These are phyloP conservation scores for Clamator glandarius DNA, from an alignment of 2,797 vertebrate genomes.

Conservation along the genomic window DNA sequence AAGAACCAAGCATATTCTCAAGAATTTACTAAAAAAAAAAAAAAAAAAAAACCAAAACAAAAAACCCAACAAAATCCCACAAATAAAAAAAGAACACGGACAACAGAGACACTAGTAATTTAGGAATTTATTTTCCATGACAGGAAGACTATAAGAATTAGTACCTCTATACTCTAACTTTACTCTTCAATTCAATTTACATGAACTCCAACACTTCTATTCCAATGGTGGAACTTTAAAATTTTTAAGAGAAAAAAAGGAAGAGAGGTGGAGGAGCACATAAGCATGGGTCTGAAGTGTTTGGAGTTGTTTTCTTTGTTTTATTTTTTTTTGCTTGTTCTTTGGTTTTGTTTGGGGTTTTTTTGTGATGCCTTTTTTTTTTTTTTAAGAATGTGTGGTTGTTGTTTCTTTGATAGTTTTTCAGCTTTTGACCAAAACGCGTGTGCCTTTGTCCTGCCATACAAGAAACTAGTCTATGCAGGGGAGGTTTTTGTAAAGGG, in stretches of 20 bases:
- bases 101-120: neutral
- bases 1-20: neutral
- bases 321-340: neutral
- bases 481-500: neutral
- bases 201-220: neutral
- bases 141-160: neutral
- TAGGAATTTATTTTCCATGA: conserved; percentile 13
- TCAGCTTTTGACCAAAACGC: neutral
- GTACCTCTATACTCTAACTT: neutral
- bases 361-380: neutral
- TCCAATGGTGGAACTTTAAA: neutral
- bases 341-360: too few species aligned
- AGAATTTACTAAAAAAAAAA: neutral
- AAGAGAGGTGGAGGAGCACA: fast-evolving
- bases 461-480: neutral
- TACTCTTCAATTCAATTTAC: neutral
- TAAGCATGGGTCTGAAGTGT: too few species aligned
- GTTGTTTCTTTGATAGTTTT: neutral
- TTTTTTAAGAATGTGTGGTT: neutral
- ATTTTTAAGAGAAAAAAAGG: neutral
- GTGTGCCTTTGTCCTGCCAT: neutral
- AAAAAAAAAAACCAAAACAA: neutral
- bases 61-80: neutral
- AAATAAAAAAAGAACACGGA: neutral
- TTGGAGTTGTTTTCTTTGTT: too few species aligned